These are phyloP conservation scores for Neodiprion virginianus DNA, from an alignment of 1,140 invertebrate genomes.

Conservation along the genomic window DNA sequence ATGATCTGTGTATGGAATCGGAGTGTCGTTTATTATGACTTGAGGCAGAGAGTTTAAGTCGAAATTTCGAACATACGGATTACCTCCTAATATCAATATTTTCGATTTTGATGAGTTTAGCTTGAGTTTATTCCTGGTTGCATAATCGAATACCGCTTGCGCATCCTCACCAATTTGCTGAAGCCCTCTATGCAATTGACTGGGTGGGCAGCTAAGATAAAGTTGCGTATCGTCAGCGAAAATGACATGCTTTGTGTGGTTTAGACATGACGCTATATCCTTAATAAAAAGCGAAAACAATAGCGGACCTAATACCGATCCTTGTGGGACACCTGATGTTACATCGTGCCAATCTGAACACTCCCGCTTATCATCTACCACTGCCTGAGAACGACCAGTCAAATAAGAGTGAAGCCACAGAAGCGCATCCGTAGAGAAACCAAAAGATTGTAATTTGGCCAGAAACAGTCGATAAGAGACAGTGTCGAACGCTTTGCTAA, in stretches of 20 bases:
- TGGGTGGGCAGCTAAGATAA: background rate
- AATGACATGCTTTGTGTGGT: background rate
- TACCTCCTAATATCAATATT: background rate
- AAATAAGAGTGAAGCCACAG: background rate
- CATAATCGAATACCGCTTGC: background rate
- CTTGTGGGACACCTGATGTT: background rate
- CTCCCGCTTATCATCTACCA: background rate
- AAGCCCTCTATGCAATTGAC: background rate
- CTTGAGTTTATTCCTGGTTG: background rate
- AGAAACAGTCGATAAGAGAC: background rate
- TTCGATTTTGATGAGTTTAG: background rate
- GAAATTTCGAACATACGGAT: background rate
- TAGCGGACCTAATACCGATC: background rate
- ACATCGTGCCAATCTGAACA: background rate
- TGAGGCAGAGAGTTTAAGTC: background rate
- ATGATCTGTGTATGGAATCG: background rate
- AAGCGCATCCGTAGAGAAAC: background rate
- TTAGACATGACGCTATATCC: background rate
- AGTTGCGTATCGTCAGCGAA: background rate
- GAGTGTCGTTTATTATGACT: background rate
- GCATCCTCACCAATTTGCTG: background rate
- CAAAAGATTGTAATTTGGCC: background rate
- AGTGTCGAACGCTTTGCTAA: too few relatives aligned
- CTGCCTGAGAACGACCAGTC: background rate
- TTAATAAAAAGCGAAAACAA: background rate